Evolutionary conservation across 2,888 invertebrate species (phyloP).

Genomic region (Leptarthrus brevirostris): DNA sequence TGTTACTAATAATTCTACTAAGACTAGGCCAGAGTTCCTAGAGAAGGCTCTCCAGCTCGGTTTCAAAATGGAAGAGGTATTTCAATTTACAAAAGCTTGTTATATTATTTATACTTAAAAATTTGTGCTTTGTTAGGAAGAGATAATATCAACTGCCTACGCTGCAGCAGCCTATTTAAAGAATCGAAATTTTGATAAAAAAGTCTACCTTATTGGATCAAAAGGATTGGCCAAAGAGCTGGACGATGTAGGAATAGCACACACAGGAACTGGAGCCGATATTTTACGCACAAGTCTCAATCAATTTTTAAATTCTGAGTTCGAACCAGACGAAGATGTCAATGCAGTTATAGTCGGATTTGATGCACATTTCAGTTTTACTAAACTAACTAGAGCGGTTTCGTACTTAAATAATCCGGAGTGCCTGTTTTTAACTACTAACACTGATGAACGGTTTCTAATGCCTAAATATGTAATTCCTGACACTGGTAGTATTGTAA

Average conservation of each 20-base stretch:
- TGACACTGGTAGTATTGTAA: conserved; percentile 89
- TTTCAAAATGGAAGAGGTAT: conserved; percentile 72
- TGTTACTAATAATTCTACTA: conserved; percentile 93
- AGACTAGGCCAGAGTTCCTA: conserved; percentile 82
- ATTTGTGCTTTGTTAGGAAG: conserved; percentile 70
- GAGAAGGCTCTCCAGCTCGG: conserved; percentile 79
- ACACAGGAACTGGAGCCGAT: conserved; percentile 82
- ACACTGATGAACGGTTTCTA: conserved; percentile 91
- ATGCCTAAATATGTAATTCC: conserved; percentile 77
- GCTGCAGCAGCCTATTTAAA: conserved; percentile 83
- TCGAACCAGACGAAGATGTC: conserved; percentile 80
- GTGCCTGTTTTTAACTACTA: conserved; percentile 90
- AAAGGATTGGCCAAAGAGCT: conserved; percentile 86
- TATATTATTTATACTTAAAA: neutral
- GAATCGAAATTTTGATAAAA: conserved; percentile 77
- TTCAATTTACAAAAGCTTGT: neutral
- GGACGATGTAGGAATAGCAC: conserved; percentile 80
- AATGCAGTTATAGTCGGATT: conserved; percentile 96
- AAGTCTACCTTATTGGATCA: conserved; percentile 86
- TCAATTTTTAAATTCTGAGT: conserved; percentile 69
- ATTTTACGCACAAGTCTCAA: conserved; percentile 69
- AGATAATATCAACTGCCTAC: conserved; percentile 84
- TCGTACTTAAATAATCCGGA: conserved; percentile 84
- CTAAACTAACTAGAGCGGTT: conserved; percentile 91
- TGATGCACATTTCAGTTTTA: conserved; percentile 91